Conservation (phyloP, 2,888 invertebrate species). For the Eutolmus rufibarbis region DNA sequence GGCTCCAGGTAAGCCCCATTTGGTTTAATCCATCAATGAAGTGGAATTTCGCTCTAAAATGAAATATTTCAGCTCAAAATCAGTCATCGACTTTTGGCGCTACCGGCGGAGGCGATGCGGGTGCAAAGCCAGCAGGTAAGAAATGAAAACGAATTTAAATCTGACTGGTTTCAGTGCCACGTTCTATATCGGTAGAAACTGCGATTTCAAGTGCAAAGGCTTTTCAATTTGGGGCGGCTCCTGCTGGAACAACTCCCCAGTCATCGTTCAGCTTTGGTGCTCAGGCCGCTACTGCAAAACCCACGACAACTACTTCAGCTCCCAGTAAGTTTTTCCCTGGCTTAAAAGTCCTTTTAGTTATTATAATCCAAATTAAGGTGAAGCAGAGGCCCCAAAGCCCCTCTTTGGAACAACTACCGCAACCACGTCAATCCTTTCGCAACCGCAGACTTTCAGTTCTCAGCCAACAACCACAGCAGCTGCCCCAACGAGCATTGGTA, state of each 20-base stretch:
- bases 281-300: not conserved
- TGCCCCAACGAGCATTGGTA: not conserved
- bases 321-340: not conserved
- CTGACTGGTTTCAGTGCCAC: not conserved
- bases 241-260: constrained; percentile 33
- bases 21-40: not conserved
- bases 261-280: constrained; percentile 45
- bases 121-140: constrained; percentile 29
- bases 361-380: not conserved
- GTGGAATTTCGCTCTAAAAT: not conserved
- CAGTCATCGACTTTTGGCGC: constrained; percentile 47
- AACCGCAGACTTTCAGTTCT: not conserved
- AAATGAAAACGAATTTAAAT: not conserved
- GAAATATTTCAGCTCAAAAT: constrained; percentile 7
- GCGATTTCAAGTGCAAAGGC: not conserved
- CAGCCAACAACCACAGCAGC: not conserved
- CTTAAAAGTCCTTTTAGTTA: not conserved
- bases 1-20: not conserved
- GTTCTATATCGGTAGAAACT: not conserved
- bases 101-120: constrained; percentile 56
- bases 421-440: not conserved
- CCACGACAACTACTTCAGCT: constrained; percentile 6
- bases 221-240: not conserved
- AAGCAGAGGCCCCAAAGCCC: not conserved
- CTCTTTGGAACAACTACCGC: not conserved